Evolutionary conservation across 2,888 invertebrate genomes (phyloP), one percentile per base, ranked within the genome.

Genomic region (Eubasilissa splendida): DNA sequence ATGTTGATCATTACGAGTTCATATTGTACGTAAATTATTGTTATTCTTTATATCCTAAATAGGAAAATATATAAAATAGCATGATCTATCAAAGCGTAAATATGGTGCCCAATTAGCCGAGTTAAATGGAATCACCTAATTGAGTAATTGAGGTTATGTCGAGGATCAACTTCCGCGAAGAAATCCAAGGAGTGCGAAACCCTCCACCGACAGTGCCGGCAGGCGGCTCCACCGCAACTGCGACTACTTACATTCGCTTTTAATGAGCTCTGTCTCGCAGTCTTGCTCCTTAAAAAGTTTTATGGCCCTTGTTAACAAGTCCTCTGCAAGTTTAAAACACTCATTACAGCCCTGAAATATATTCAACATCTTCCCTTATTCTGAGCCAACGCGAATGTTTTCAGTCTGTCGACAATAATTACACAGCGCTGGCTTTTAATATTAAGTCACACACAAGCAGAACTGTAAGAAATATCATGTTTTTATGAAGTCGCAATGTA

Each of bases 241-340:
- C 54, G 31, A 52, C 42, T 7, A 70, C 8, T 9, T 54, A 12
- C 31, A 68, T 56, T 22, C 14, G 71, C 31, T 79, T 79, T 81
- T 81, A 81, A 81, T 81, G 81, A 81, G 81, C 78, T 78, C 75
- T 77, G 77, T 75, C 65, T 68, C 53, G 66, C 79, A 73, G 77
- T 75, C 74, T 68, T 42, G 77, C 79, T 76, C 66, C 77, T 77
- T 80, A 68, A 77, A 80, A 80, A 80, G 77, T 82, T 82, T 79
- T 82, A 80, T 80, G 82, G 66, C 54, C 80, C 79, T 80, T 80
- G 82, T 82, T 82, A 82, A 82, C 80, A 80, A 82, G 82, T 82
- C 63, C 77, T 76, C 68, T 58, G 65, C 76, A 77, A 82, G 77
- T 82, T 82, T 82, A 68, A 82, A 82, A 82, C 77, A 80, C 82